Evolutionary conservation across 2,797 vertebrate genomes (phyloP).

Genomic region (Poecilia velifera): DNA sequence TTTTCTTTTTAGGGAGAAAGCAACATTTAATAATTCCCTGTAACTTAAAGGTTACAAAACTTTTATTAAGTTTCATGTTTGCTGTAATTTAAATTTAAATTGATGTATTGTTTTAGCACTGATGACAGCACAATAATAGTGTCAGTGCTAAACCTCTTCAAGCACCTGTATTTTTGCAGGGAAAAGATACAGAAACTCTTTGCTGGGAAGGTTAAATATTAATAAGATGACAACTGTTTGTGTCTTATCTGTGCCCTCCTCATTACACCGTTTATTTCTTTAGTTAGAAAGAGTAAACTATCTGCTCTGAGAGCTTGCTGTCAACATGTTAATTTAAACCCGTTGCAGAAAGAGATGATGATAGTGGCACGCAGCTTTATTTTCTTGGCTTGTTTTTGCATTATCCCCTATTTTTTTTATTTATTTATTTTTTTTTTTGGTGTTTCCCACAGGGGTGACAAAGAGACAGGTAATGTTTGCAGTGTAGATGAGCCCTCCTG

Average conservation of each 20-base stretch:
- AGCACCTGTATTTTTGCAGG: slow-evolving; percentile 27
- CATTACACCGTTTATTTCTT: slow-evolving; percentile 71
- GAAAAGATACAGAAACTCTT: slow-evolving; percentile 56
- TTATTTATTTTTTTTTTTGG: slow-evolving; percentile 4
- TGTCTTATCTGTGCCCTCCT: slow-evolving; percentile 60
- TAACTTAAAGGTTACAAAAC: background rate
- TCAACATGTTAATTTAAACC: slow-evolving; percentile 68
- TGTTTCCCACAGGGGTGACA: slow-evolving; percentile 49
- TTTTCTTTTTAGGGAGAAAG: slow-evolving; percentile 28
- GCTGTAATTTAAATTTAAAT: background rate
- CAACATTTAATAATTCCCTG: slow-evolving; percentile 53
- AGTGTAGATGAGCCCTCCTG: slow-evolving; percentile 74
- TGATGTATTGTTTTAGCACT: slow-evolving; percentile 8
- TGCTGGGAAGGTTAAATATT: slow-evolving; percentile 73
- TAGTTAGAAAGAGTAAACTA: slow-evolving; percentile 63
- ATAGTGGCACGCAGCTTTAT: slow-evolving; percentile 30
- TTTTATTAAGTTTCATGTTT: background rate
- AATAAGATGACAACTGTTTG: slow-evolving; percentile 73
- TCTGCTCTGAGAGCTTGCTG: slow-evolving; percentile 47
- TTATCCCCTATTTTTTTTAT: slow-evolving; percentile 25
- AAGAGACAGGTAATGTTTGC: slow-evolving; percentile 75
- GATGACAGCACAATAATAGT: background rate
- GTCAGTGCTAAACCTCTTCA: slow-evolving; percentile 39
- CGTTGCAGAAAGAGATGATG: slow-evolving; percentile 35
- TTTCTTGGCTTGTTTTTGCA: slow-evolving; percentile 43